Conservation (phyloP, 2,113 vertebrate genomes). For the Mionectes macconnelli region DNA sequence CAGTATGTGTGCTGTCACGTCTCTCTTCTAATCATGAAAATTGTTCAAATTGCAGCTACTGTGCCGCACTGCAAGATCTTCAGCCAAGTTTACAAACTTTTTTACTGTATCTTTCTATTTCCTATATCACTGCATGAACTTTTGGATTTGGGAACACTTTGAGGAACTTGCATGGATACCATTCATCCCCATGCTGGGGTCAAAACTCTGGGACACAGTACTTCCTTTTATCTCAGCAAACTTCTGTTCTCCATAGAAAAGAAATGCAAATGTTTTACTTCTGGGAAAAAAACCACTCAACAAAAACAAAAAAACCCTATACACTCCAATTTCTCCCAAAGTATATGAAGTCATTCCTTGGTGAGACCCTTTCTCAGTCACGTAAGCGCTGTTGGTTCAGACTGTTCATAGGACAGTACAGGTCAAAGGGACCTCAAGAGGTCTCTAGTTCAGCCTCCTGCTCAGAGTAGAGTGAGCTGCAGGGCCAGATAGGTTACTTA, state of each 20-base stretch:
- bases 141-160: background rate
- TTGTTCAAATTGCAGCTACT: background rate
- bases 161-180: background rate
- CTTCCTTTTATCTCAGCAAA: background rate
- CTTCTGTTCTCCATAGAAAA: background rate
- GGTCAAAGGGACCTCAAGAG: background rate
- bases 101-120: background rate
- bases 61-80: background rate
- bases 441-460: background rate
- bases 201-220: background rate
- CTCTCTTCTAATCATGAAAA: background rate
- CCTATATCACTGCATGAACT: background rate
- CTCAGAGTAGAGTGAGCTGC: background rate
- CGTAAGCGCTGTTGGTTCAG: background rate
- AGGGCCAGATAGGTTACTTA: background rate
- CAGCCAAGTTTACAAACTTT: background rate
- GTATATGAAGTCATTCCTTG: background rate
- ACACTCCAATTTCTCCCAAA: background rate
- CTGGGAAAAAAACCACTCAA: background rate
- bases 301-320: background rate
- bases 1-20: rapidly evolving
- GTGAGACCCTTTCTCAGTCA: background rate
- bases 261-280: background rate
- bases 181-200: background rate
- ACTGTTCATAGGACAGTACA: background rate